These are phyloP conservation scores for Heliconius eleuchia DNA, from an alignment of 1,140 invertebrate genomes.

Conservation along the genomic window DNA sequence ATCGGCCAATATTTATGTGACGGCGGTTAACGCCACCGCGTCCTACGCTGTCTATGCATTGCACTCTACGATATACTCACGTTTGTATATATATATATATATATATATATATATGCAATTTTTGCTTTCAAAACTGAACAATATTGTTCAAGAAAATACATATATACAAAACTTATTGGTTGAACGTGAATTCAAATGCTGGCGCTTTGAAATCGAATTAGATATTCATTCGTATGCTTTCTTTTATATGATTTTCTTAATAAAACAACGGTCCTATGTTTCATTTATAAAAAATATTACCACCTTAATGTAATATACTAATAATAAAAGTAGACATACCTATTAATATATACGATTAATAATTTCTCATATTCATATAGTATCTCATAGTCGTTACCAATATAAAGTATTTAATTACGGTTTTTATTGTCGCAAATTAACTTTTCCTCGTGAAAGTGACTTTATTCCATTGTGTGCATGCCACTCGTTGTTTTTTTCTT, in stretches of 20 bases:
- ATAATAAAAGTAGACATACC: too few relatives aligned
- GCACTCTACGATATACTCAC: neutral
- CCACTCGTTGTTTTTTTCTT: slow-evolving; percentile 2
- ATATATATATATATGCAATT: slow-evolving; percentile 1
- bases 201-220: neutral
- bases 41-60: slow-evolving; percentile 21
- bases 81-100: neutral
- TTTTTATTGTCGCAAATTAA: neutral
- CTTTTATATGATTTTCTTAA: neutral
- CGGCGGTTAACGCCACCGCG: slow-evolving; percentile 26
- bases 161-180: neutral
- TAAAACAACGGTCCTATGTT: neutral
- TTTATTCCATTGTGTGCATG: slow-evolving; percentile 12
- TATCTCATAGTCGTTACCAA: neutral
- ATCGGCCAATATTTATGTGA: slow-evolving; percentile 34
- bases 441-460: slow-evolving; percentile 13
- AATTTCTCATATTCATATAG: neutral
- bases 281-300: neutral
- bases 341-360: neutral
- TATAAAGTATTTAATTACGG: slow-evolving; percentile 3
- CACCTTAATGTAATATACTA: neutral
- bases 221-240: neutral
- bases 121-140: slow-evolving; percentile 7
- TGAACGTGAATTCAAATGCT: neutral
- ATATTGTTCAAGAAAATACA: slow-evolving; percentile 10